A percentile compares a stretch with the other conserved stretches of the same genome.
Conservation (phyloP, 2,888 invertebrate species). For the Cactoblastis cactorum region DNA sequence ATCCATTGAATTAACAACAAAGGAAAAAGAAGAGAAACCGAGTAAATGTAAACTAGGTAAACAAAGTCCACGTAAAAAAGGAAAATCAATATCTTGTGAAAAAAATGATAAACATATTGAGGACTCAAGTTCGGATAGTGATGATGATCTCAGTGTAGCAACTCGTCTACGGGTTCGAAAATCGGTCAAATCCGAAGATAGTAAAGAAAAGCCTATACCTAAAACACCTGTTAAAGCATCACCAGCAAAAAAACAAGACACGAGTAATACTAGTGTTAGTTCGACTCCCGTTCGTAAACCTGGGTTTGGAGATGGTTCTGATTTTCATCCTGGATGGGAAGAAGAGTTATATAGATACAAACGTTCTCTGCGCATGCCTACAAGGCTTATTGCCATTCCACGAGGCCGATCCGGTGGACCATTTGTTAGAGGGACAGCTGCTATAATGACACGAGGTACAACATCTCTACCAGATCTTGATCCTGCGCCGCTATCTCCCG, state of each 20-base stretch:
- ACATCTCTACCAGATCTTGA: conserved; percentile 89
- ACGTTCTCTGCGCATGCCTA: conserved; percentile 89
- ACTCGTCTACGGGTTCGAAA: conserved; percentile 69
- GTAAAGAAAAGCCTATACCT: conserved; percentile 34
- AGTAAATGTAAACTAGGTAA: conserved; percentile 47
- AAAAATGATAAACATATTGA: conserved; percentile 50
- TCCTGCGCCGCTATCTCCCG: conserved; percentile 85
- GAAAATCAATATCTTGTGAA: conserved; percentile 48
- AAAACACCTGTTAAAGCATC: conserved; percentile 59
- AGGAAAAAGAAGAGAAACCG: conserved; percentile 54
- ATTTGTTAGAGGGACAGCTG: conserved; percentile 49
- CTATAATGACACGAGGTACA: conserved; percentile 81
- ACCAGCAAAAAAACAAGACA: conserved; percentile 55
- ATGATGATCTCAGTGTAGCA: conserved; percentile 59
- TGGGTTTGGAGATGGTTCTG: conserved; percentile 84
- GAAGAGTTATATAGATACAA: conserved; percentile 91
- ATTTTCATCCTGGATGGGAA: conserved; percentile 89
- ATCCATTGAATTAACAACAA: conserved; percentile 50
- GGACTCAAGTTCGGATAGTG: conserved; percentile 62
- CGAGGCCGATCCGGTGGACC: conserved; percentile 81
- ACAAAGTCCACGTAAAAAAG: conserved; percentile 47
- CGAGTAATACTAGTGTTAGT: conserved; percentile 47
- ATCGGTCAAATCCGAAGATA: conserved; percentile 68
- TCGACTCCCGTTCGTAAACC: conserved; percentile 73
- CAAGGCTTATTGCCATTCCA: conserved; percentile 88